A percentile compares a stretch with the other conserved stretches of the same genome.
Conservation (phyloP, 1,140 invertebrate species). For the Drosophila aff. region DNA sequence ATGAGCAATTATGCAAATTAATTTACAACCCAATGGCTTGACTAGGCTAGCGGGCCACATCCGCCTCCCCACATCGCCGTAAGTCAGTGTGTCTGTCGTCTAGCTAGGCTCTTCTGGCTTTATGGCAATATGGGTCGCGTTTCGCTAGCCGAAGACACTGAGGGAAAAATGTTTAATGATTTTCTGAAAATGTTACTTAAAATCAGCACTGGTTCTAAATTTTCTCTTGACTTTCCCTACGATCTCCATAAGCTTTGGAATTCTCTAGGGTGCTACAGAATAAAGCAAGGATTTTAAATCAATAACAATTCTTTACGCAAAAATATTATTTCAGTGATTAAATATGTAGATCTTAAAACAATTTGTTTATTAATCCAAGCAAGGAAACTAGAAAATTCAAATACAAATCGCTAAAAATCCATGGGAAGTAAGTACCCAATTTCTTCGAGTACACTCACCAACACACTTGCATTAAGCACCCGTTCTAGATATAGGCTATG, state of each 20-base stretch:
- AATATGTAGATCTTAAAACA: too few species aligned
- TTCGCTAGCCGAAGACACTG: slow-evolving; percentile 25
- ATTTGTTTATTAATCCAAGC: background rate
- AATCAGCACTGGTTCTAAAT: background rate
- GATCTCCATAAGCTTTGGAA: background rate
- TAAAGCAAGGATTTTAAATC: background rate
- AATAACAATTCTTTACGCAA: background rate
- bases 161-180: background rate
- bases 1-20: slow-evolving; percentile 83
- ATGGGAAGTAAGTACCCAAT: background rate
- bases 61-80: slow-evolving; percentile 17
- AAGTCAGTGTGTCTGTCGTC: slow-evolving; percentile 15
- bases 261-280: background rate
- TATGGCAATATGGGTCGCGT: slow-evolving; percentile 36
- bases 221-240: too few species aligned
- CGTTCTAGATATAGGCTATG: slow-evolving; percentile 24
- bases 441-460: slow-evolving; percentile 6
- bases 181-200: background rate
- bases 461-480: slow-evolving; percentile 17
- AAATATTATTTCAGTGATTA: background rate
- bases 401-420: background rate
- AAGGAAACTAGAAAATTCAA: background rate
- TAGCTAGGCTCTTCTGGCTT: slow-evolving; percentile 23
- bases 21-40: slow-evolving; percentile 63
- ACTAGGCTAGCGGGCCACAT: slow-evolving; percentile 57